These are phyloP conservation scores for Lycocerus yunnanus DNA, from an alignment of 2,888 invertebrate species.

Conservation along the genomic window DNA sequence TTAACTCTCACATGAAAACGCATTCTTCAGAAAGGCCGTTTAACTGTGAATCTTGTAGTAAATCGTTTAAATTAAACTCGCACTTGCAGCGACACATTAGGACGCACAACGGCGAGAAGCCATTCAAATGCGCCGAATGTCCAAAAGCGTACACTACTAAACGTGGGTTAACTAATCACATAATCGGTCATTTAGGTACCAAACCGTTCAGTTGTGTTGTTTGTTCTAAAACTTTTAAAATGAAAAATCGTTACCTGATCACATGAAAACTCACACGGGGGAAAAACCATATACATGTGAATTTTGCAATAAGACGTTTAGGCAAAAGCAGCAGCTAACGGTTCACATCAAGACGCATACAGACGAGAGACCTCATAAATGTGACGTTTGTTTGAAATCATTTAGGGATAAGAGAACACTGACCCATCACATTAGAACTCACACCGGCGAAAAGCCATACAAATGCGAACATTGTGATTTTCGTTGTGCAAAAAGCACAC, in stretches of 20 bases:
- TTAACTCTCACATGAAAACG: not conserved
- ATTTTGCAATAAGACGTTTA: not conserved
- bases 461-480: constrained; percentile 9
- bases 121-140: constrained; percentile 4
- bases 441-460: constrained; percentile 14
- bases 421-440: constrained; percentile 2
- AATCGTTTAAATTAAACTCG: not conserved
- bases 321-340: not conserved
- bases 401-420: constrained; percentile 6
- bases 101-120: not conserved
- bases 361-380: constrained; percentile 7
- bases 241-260: not conserved
- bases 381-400: constrained; percentile 1
- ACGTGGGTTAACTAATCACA: not conserved
- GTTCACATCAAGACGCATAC: constrained; percentile 7
- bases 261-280: constrained; percentile 9
- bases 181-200: constrained; percentile 1
- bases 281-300: constrained; percentile 7
- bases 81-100: constrained; percentile 1
- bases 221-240: constrained; percentile 3
- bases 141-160: not conserved
- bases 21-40: not conserved
- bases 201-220: constrained; percentile 6
- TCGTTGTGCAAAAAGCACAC: not conserved
- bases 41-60: constrained; percentile 1